These are phyloP conservation scores for Triops cancriformis DNA, from an alignment of 1,140 invertebrate species.

Conservation along the genomic window DNA sequence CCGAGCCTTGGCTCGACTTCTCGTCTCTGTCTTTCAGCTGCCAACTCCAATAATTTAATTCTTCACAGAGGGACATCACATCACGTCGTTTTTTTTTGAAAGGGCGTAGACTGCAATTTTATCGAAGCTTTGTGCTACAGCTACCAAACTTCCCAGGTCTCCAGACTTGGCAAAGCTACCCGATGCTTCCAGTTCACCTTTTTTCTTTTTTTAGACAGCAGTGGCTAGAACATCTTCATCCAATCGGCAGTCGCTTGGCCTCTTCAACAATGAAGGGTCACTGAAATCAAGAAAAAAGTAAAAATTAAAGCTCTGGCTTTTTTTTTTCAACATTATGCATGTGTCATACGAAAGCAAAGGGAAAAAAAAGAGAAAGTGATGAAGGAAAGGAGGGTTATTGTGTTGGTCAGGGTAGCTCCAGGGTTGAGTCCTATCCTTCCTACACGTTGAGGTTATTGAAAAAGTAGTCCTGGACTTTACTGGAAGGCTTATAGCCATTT, in stretches of 20 bases:
- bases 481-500: too few species aligned
- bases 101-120: neutral
- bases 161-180: neutral
- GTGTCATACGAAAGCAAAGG: neutral
- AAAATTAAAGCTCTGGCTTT: neutral
- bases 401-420: too few species aligned
- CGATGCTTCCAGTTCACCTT: neutral
- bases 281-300: neutral
- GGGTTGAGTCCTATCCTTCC: too few species aligned
- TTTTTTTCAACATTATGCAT: neutral
- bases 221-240: slow-evolving; percentile 6
- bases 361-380: neutral
- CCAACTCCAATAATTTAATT: neutral
- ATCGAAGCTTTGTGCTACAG: neutral
- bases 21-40: neutral
- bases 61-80: slow-evolving; percentile 12
- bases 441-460: too few species aligned
- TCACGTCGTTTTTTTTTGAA: neutral
- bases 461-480: too few species aligned
- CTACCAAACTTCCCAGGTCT: neutral
- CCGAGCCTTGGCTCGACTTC: too few species aligned
- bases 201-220: neutral
- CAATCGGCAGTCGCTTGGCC: slow-evolving; percentile 2
- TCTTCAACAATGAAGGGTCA: neutral
- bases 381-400: neutral